These are phyloP conservation scores for Danio tinwini DNA, from an alignment of 2,797 vertebrate genomes.

Conservation along the genomic window DNA sequence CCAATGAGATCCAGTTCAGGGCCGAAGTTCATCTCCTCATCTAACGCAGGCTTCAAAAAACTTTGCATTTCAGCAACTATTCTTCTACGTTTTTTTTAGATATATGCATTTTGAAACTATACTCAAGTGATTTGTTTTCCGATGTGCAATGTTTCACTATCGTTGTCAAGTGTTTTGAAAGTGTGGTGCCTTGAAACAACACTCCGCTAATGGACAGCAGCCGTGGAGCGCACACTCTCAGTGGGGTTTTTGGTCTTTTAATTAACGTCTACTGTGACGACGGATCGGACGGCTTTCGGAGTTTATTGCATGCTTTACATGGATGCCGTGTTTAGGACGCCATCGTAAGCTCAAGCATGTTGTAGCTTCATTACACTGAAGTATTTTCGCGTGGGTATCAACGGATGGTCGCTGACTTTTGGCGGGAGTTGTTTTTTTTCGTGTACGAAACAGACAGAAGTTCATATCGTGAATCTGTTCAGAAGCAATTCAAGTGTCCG, in stretches of 20 bases:
- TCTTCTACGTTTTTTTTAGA: constrained; percentile 43
- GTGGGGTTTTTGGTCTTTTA: neutral
- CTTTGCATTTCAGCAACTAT: constrained; percentile 20
- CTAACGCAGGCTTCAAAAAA: neutral
- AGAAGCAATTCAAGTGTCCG: constrained; percentile 21
- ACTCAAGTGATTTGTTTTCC: constrained; percentile 48
- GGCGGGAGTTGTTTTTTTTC: constrained; percentile 1
- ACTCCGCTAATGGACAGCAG: neutral
- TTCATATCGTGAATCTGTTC: constrained; percentile 28
- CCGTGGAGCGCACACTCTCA: neutral
- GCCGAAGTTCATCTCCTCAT: constrained; percentile 52
- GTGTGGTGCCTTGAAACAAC: constrained; percentile 34
- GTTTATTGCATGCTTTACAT: constrained; percentile 72
- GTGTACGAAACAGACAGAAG: neutral
- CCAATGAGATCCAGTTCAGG: constrained; percentile 54
- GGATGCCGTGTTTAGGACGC: constrained; percentile 46
- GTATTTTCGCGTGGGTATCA: constrained; percentile 47
- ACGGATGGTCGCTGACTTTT: neutral
- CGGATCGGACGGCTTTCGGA: constrained; percentile 46
- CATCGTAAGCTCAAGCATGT: constrained; percentile 64
- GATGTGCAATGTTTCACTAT: constrained; percentile 46
- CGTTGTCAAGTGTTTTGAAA: constrained; percentile 40
- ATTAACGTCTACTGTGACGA: neutral
- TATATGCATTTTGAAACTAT: constrained; percentile 55
- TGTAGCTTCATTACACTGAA: constrained; percentile 44